Evolutionary conservation across 37 sponge, comb jelly and placozoan species (phyloP).

Genomic region (Dysidea cf. avara): DNA sequence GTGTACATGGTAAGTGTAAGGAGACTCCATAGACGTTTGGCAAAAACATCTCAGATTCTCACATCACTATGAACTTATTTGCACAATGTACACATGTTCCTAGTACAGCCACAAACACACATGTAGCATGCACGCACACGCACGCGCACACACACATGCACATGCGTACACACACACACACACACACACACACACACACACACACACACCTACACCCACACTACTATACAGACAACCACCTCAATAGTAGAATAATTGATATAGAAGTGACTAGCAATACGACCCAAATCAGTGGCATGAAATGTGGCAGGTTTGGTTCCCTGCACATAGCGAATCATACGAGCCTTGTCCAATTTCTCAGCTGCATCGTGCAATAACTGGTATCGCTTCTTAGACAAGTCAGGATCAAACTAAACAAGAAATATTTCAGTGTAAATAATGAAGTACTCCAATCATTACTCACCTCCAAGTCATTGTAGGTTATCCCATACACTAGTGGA

Average conservation of each 20-base stretch:
- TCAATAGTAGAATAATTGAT: conserved; percentile 91
- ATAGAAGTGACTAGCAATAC: conserved; percentile 95
- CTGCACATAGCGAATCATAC: conserved; percentile 87
- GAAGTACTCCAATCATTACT: background rate
- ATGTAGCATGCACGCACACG: too few species aligned
- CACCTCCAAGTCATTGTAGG: conserved; percentile 39
- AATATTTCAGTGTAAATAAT: background rate
- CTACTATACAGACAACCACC: conserved; percentile 23
- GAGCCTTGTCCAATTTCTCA: conserved; percentile 71
- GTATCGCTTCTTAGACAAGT: conserved; percentile 57
- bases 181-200: background rate
- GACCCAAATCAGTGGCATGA: conserved; percentile 86
- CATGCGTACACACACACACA: too few species aligned
- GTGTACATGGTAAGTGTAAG: too few species aligned
- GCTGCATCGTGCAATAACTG: conserved; percentile 72
- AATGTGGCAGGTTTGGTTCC: conserved; percentile 66
- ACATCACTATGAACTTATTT: too few species aligned
- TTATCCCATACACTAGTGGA: conserved; percentile 88
- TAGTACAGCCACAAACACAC: too few species aligned
- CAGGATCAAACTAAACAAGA: conserved; percentile 72
- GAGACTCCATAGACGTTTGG: too few species aligned
- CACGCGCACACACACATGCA: too few species aligned
- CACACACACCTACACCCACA: background rate
- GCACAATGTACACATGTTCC: too few species aligned
- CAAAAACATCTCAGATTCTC: too few species aligned